These are phyloP conservation scores for Cheilosia urbana DNA, from an alignment of 2,888 invertebrate species.

Conservation along the genomic window DNA sequence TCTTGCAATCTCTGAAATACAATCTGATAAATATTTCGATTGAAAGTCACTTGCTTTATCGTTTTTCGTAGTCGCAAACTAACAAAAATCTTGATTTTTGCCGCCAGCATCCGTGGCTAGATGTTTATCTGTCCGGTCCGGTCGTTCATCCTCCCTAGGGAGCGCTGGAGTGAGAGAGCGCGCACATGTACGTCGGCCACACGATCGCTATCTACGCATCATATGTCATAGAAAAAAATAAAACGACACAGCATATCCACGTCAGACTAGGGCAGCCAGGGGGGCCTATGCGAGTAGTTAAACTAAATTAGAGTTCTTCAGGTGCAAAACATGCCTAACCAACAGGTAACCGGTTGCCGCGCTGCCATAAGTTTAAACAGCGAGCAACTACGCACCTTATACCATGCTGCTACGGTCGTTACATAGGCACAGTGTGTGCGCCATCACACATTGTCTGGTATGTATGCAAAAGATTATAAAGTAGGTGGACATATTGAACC, in stretches of 20 bases:
- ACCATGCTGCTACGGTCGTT: neutral
- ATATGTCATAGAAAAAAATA: constrained; percentile 58
- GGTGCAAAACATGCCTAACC: constrained; percentile 72
- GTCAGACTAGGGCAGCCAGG: constrained; percentile 13
- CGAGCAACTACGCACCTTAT: constrained; percentile 36
- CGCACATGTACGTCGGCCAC: constrained; percentile 32
- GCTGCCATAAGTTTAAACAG: constrained; percentile 39
- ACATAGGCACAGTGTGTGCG: neutral
- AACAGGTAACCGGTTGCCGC: constrained; percentile 67
- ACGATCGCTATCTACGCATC: constrained; percentile 67
- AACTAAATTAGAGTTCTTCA: constrained; percentile 74
- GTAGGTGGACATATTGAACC: constrained; percentile 70
- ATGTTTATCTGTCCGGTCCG: constrained; percentile 41
- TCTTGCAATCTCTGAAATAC: constrained; percentile 57
- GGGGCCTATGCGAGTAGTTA: constrained; percentile 33
- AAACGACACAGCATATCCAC: constrained; percentile 47
- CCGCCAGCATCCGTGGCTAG: constrained; percentile 38
- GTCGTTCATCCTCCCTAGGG: constrained; percentile 61
- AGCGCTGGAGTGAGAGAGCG: constrained; percentile 23
- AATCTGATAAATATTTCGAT: constrained; percentile 67
- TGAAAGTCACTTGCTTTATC: constrained; percentile 69
- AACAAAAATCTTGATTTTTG: constrained; percentile 54
- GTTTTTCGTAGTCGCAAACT: constrained; percentile 25
- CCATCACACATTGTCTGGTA: constrained; percentile 59
- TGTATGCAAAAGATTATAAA: constrained; percentile 65